A percentile compares a stretch with the other conserved stretches of the same genome.
These are phyloP conservation scores for Campaea margaritaria DNA, from an alignment of 2,888 invertebrate species.

Conservation along the genomic window DNA sequence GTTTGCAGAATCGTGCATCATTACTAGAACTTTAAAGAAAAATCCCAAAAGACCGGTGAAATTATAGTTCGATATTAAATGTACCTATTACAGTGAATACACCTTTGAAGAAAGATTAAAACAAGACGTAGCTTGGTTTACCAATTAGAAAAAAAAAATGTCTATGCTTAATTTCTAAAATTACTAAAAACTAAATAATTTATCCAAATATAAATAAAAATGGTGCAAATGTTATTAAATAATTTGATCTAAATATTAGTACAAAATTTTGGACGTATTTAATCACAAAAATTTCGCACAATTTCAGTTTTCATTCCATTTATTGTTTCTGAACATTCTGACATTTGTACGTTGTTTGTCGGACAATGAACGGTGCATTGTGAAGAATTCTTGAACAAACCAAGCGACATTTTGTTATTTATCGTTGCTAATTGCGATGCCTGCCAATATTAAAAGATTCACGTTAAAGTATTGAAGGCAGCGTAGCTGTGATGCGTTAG, in stretches of 20 bases:
- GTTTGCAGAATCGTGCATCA: too few species aligned
- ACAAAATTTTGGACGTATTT: neutral
- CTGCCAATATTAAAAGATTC: slow-evolving; percentile 67
- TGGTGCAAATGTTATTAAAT: neutral
- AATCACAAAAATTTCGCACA: slow-evolving; percentile 26
- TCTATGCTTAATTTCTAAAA: too few species aligned
- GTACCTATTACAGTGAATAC: too few species aligned
- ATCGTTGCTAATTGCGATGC: slow-evolving; percentile 77
- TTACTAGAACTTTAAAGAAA: too few species aligned
- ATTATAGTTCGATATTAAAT: too few species aligned
- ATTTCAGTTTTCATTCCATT: slow-evolving; percentile 34
- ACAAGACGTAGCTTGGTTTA: too few species aligned
- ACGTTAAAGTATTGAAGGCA: slow-evolving; percentile 57
- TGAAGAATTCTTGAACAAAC: slow-evolving; percentile 62
- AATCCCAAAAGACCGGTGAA: too few species aligned
- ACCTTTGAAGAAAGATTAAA: too few species aligned
- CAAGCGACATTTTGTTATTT: slow-evolving; percentile 82
- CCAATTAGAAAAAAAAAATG: too few species aligned
- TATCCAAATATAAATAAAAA: too few species aligned
- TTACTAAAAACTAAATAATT: too few species aligned
- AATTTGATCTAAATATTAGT: neutral
- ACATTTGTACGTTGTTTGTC: slow-evolving; percentile 55
- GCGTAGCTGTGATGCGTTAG: slow-evolving; percentile 54
- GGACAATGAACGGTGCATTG: slow-evolving; percentile 68
- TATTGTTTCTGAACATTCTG: slow-evolving; percentile 39